Base-by-base conservation (phyloP, 2,797 vertebrate genomes). In the Sparidentex hasta region DNA sequence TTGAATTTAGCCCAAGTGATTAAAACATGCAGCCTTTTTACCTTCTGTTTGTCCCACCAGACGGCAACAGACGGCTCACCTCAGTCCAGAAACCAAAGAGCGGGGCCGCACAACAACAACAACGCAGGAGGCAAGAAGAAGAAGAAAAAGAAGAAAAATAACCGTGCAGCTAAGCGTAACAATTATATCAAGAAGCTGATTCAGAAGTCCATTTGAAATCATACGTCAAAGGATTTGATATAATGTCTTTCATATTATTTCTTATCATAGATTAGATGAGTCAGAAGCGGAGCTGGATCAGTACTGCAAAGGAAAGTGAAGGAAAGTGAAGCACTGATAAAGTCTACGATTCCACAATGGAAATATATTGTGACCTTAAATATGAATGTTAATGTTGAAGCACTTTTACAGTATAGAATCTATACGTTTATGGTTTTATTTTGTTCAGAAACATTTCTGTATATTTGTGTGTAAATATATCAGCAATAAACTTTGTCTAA, bases 171-270 rank as follows among this genome's bases (percentile, higher is more conserved):
- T 9, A 92, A 16, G 33, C 84, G 87, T 14, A 80, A 86, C 0
- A 76, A 21, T 0, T 92, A 81, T 33, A 87, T 90, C 0, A 46
- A 83, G 62, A 91, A 81, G 3, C 55, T 88, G 0, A 13, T 90
- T 70, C 51, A 88, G 41, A 87, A 88, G 43, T 90, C 88, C 0
- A 0, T 90, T 82, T 90, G 63, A 83, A 47, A 55, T 20, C 44
- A 16, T 3, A 5, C 17, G 4, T 21, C 8, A 51, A 44, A 46
- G 5, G 3, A 75, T 38, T 38, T 47, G 18, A 47, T 57, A 18
- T 62, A 8, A 41, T 27, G 3, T n/a, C 13, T 8, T 62, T 48
- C 3, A 9, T 59, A 11, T 68, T 0, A 13, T 57, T 73, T 70
- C 20, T 66, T 58, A n/a, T 27, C 12, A 58, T 44, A 20, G 46